phyloP scores from a whole-genome alignment of 2,888 invertebrate genomes.

The Microplitis deprimator region DNA sequence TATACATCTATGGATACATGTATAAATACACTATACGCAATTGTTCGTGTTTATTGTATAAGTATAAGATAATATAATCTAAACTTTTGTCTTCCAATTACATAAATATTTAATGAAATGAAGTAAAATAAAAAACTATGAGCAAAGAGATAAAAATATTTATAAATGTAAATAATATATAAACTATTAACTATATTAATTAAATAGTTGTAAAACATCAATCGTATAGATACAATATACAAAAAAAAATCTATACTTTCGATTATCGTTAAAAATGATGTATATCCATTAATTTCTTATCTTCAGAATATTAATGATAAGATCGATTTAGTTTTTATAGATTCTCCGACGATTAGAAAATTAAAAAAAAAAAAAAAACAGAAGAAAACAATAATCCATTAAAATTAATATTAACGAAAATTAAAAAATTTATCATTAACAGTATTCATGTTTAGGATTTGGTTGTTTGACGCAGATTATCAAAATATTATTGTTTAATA shows the following conservation, averaged over 20 bases:
- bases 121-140: constrained; percentile 30
- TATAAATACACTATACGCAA: constrained; percentile 47
- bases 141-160: constrained; percentile 27
- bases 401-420: background rate
- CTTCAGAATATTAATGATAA: background rate
- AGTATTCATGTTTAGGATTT: background rate
- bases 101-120: constrained; percentile 56
- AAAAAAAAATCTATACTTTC: constrained; percentile 2
- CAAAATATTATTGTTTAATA: background rate
- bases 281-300: background rate
- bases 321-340: background rate
- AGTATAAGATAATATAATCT: constrained; percentile 62
- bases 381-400: background rate
- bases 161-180: constrained; percentile 26
- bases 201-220: background rate
- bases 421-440: background rate
- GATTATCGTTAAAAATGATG: background rate
- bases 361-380: background rate
- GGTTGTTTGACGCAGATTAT: background rate
- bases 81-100: constrained; percentile 71
- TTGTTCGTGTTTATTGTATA: constrained; percentile 47
- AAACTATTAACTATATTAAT: background rate
- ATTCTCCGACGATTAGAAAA: background rate
- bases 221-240: constrained; percentile 10
- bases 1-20: constrained; percentile 46